Conservation (phyloP, 2,797 vertebrate species). For the Schizopygopsis pylzovi region DNA sequence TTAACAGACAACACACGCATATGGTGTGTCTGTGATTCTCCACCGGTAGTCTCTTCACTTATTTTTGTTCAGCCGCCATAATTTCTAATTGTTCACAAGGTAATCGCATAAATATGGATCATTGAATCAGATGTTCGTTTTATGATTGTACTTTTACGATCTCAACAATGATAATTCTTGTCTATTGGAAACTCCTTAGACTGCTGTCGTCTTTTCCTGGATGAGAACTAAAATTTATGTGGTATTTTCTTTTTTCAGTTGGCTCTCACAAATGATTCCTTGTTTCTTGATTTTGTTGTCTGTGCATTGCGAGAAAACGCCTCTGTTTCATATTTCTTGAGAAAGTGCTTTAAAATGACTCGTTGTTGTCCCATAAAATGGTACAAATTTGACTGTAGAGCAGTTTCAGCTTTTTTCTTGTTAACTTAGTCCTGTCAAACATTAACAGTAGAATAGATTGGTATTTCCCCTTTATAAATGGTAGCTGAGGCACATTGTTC, state of each 20-base stretch:
- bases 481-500: constrained; percentile 41
- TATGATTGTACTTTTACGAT: not conserved
- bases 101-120: not conserved
- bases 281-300: constrained; percentile 2
- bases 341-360: constrained; percentile 12
- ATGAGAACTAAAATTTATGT: not conserved
- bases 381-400: not conserved
- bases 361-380: constrained; percentile 18
- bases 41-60: not conserved
- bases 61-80: not conserved
- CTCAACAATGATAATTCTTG: not conserved
- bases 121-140: not conserved
- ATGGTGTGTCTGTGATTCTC: constrained; percentile 7
- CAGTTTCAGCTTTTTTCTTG: constrained; percentile 34
- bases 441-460: constrained; percentile 67
- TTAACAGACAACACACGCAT: not conserved
- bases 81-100: not conserved
- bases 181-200: not conserved
- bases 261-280: not conserved
- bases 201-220: not conserved
- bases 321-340: not conserved
- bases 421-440: constrained; percentile 63
- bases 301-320: constrained; percentile 9
- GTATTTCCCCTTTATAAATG: constrained; percentile 46
- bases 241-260: not conserved